Conservation (phyloP, 2,888 invertebrate genomes). For the Erebia aethiops region DNA sequence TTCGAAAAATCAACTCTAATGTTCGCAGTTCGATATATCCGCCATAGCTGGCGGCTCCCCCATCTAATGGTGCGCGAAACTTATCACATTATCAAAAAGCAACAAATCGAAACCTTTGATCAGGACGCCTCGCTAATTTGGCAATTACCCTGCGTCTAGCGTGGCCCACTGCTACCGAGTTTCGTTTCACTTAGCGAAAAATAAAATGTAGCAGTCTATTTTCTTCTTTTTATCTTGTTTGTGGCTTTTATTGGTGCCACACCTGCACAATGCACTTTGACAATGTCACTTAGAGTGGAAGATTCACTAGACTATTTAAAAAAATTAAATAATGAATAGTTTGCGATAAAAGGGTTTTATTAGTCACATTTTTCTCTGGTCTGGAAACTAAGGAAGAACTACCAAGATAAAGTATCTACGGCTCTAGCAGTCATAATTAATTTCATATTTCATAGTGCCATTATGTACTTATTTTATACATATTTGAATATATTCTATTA, state of each 20-base stretch:
- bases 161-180: slow-evolving; percentile 24
- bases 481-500: background rate
- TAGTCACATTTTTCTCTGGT: no score
- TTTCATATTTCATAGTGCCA: no score
- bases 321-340: no score
- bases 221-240: background rate
- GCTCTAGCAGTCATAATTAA: no score
- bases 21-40: background rate
- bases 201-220: background rate
- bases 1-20: no score
- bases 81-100: slow-evolving; percentile 82
- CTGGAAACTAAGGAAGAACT: no score
- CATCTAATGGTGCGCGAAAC: slow-evolving; percentile 73
- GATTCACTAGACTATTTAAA: no score
- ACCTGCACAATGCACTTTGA: background rate
- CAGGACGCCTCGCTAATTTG: slow-evolving; percentile 71
- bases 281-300: no score
- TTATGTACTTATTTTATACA: no score
- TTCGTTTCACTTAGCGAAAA: slow-evolving; percentile 1
- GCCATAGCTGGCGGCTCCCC: slow-evolving; percentile 41
- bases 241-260: background rate
- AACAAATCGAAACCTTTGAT: slow-evolving; percentile 80
- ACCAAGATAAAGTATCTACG: no score
- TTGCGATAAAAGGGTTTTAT: no score
- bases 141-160: slow-evolving; percentile 61